Conservation (phyloP, 2,113 vertebrate genomes). For the Colaptes auratus region DNA sequence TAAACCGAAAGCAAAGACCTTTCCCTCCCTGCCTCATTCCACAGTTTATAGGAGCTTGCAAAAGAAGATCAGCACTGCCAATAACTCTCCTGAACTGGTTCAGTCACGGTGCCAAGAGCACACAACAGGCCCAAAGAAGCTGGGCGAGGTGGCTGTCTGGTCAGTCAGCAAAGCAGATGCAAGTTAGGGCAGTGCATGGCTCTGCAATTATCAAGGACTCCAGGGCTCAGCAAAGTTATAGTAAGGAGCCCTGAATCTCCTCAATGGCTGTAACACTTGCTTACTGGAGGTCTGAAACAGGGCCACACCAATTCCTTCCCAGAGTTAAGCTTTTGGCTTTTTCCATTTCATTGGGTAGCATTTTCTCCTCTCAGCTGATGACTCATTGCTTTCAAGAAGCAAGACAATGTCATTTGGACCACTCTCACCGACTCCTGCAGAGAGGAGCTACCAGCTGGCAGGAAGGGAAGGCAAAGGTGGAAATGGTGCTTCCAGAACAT, state of each 20-base stretch:
- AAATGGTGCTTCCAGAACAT: not conserved
- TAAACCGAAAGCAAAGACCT: not conserved
- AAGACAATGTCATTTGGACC: not conserved
- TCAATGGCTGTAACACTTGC: not conserved
- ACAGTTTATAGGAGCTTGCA: not conserved
- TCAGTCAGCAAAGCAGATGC: accelerated
- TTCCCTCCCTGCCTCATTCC: not conserved
- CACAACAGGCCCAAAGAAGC: not conserved
- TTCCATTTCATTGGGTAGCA: accelerated
- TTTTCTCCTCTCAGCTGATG: not conserved
- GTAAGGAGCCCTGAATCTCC: not conserved
- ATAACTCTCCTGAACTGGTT: not conserved
- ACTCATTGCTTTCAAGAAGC: not conserved
- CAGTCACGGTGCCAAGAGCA: not conserved
- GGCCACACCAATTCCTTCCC: not conserved
- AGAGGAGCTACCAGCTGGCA: not conserved
- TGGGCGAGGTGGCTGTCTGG: accelerated
- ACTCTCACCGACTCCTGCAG: not conserved
- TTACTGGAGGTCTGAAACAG: not conserved
- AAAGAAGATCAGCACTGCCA: not conserved
- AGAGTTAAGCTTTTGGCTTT: not conserved
- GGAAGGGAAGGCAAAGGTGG: not conserved
- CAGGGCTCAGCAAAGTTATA: not conserved
- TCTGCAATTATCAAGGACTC: not conserved
- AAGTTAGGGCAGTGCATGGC: not conserved